phyloP scores from a whole-genome alignment of 2,888 invertebrate species.

The Apoda limacodes region DNA sequence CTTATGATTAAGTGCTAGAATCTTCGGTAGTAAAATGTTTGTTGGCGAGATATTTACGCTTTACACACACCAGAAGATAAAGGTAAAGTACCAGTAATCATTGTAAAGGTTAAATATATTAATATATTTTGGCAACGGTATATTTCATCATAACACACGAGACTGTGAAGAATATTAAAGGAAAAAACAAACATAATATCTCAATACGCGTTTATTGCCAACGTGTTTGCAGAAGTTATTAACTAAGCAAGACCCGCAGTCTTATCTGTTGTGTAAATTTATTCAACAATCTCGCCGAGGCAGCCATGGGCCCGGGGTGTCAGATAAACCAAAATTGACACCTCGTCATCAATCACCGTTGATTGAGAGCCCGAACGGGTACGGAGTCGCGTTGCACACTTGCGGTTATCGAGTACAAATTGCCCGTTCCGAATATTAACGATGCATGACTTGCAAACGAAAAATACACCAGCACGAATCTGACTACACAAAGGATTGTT shows the following conservation, averaged over 20 bases:
- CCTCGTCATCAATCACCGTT: slow-evolving; percentile 51
- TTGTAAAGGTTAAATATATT: too few species aligned
- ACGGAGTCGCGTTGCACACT: slow-evolving; percentile 52
- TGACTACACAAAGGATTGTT: too few species aligned
- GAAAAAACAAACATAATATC: slow-evolving; percentile 22
- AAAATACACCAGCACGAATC: too few species aligned
- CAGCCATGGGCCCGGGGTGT: slow-evolving; percentile 32
- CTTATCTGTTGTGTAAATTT: slow-evolving; percentile 26
- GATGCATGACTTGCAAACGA: slow-evolving; percentile 30
- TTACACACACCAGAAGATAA: too few species aligned
- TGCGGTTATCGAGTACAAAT: slow-evolving; percentile 60
- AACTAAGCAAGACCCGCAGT: slow-evolving; percentile 6
- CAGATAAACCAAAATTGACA: slow-evolving; percentile 55
- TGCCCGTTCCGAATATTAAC: slow-evolving; percentile 50
- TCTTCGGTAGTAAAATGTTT: too few species aligned
- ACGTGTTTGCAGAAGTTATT: slow-evolving; percentile 21
- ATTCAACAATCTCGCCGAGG: slow-evolving; percentile 35
- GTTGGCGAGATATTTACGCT: too few species aligned
- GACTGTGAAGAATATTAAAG: slow-evolving; percentile 26
- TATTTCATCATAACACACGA: too few species aligned
- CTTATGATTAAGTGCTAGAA: too few species aligned
- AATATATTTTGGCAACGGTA: too few species aligned
- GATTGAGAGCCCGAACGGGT: slow-evolving; percentile 42
- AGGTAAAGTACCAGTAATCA: too few species aligned
- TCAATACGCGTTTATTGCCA: slow-evolving; percentile 19